Evolutionary conservation across 2,888 invertebrate species (phyloP).

Genomic region (Catocala nupta): DNA sequence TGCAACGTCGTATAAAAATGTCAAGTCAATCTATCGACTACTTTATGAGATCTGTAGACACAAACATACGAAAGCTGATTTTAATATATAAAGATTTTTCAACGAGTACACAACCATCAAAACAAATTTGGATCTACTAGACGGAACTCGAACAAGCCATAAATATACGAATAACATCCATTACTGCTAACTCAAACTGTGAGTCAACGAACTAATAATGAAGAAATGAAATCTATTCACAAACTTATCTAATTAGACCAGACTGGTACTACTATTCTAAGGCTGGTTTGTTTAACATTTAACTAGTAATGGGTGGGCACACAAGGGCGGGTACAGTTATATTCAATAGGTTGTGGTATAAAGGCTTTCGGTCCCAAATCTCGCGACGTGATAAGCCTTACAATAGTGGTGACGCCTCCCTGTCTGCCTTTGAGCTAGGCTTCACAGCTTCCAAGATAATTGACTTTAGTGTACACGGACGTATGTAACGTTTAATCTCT

Average conservation of each 20-base stretch:
- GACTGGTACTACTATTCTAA: constrained; percentile 38
- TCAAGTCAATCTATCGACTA: too few relatives aligned
- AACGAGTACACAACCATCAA: too few relatives aligned
- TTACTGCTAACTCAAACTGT: constrained; percentile 26
- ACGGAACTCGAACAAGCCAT: constrained; percentile 1
- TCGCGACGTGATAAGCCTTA: constrained; percentile 67
- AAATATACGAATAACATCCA: constrained; percentile 13
- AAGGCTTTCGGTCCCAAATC: constrained; percentile 60
- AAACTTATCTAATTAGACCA: constrained; percentile 60
- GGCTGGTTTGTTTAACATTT: constrained; percentile 43
- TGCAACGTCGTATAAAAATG: too few relatives aligned
- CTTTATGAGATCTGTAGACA: too few relatives aligned
- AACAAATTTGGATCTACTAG: neutral
- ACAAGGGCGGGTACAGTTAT: constrained; percentile 55
- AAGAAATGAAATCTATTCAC: constrained; percentile 35
- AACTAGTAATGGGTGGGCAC: constrained; percentile 44
- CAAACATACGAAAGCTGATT: too few relatives aligned
- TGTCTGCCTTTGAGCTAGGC: constrained; percentile 57
- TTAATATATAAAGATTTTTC: too few relatives aligned
- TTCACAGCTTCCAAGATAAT: constrained; percentile 35
- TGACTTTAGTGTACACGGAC: constrained; percentile 23
- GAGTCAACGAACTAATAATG: constrained; percentile 29
- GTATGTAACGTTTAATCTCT: constrained; percentile 23
- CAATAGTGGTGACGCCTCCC: constrained; percentile 62
- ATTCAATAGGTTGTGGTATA: constrained; percentile 64